Base-by-base conservation (phyloP, 2,113 vertebrate species). In the Ploceus nigricollis region DNA sequence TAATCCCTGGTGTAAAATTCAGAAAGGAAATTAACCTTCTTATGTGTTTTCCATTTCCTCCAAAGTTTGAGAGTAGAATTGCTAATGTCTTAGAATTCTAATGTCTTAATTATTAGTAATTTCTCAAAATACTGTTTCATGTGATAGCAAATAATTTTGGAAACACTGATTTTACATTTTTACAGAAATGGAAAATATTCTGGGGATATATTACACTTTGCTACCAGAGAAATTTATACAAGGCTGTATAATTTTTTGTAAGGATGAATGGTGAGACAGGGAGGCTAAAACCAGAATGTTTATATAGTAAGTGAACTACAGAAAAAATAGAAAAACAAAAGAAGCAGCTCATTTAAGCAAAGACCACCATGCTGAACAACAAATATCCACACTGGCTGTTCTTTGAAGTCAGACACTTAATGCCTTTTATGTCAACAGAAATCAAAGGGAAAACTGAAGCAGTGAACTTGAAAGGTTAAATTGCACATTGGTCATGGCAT, bases 371-470 rank as follows among this genome's bases (percentile, higher is more conserved):
- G 90, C 56, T 91, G 51, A 87, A 93, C 81, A 89, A 73, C 73
- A 92, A 79, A 69, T 91, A 93, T 30, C 79, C 47, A 44, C n/a
- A 8, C 40, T 84, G 45, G 11, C 58, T 76, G 15, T 27, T 89
- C 93, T 96, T 96, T 94, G 87, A 96, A 96, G 63, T 89, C 24
- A 77, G 84, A 76, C n/a, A 57, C 78, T 84, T 85, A 77, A 84
- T 95, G 70, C 54, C 56, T 93, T 91, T 93, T 58, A 78, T 86
- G 86, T 94, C 82, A 79, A 54, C 77, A 70, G 86, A 90, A 94
- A 93, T 79, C 61, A 91, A 75, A 96, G 87, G 44, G 70, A 87
- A 91, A 85, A 71, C 45, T n/a, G 30, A 64, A 93, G 68, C 79
- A 89, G 21, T 4, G 0, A 69, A n/a, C 82, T 91, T 40, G 63